Conservation (phyloP, 2,888 invertebrate genomes). For the Diplazon laetatorius region DNA sequence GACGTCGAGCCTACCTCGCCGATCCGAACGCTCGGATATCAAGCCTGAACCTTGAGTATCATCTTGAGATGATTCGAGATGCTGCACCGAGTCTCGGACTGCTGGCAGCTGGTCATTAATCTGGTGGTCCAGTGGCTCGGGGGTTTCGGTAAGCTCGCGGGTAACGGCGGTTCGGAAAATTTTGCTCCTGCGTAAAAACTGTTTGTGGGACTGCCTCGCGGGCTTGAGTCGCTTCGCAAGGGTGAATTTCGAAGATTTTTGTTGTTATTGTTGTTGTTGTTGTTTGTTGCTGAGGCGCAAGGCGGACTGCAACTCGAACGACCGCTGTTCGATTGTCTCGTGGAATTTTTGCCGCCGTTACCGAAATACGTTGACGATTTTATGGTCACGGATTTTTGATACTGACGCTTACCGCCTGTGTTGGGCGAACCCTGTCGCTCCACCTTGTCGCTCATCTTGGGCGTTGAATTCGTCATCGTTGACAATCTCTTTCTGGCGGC, state of each 20-base stretch:
- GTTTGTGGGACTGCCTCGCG: constrained; percentile 79
- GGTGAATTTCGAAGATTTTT: constrained; percentile 74
- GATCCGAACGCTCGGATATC: constrained; percentile 71
- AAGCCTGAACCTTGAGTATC: constrained; percentile 80
- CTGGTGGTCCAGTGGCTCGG: constrained; percentile 88
- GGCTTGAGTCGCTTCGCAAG: constrained; percentile 73
- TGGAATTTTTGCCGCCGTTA: constrained; percentile 54
- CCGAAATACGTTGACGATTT: constrained; percentile 74
- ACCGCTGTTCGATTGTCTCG: constrained; percentile 61
- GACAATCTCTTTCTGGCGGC: constrained; percentile 41
- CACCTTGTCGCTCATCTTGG: constrained; percentile 78
- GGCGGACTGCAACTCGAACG: constrained; percentile 76
- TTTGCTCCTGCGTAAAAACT: constrained; percentile 88
- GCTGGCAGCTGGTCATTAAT: constrained; percentile 71
- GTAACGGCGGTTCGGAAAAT: constrained; percentile 92
- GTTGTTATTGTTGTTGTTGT: too few species aligned
- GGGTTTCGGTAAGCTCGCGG: constrained; percentile 90
- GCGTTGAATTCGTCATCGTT: constrained; percentile 80
- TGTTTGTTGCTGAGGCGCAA: constrained; percentile 67
- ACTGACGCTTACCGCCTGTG: constrained; percentile 72
- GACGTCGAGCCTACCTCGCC: constrained; percentile 6
- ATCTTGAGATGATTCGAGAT: constrained; percentile 78
- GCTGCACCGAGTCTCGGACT: constrained; percentile 71
- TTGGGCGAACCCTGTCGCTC: constrained; percentile 79
- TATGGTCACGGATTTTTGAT: constrained; percentile 63